phyloP scores from a whole-genome alignment of 35 echinoderm and acorn worm species.

The Ptychodera flava region DNA sequence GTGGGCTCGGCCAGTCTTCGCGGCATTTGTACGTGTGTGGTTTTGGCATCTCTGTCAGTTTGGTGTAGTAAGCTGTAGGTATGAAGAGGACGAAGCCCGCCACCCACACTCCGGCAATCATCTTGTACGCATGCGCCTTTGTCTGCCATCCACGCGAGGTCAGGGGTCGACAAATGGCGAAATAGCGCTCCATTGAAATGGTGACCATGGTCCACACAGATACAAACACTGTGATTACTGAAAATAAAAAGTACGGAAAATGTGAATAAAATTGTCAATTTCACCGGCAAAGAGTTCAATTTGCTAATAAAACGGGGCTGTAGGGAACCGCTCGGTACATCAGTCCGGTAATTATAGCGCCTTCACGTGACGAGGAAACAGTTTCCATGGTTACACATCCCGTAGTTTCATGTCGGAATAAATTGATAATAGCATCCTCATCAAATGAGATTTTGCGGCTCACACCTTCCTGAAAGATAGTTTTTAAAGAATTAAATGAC shows the following conservation, averaged over 20 bases:
- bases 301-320: too few relatives aligned
- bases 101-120: conserved; percentile 60
- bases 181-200: conserved; percentile 89
- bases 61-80: conserved; percentile 50
- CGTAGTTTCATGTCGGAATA: too few relatives aligned
- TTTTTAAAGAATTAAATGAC: too few relatives aligned
- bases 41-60: conserved; percentile 19
- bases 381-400: too few relatives aligned
- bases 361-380: too few relatives aligned
- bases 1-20: conserved; percentile 24
- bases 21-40: conserved; percentile 32
- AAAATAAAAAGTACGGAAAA: background rate
- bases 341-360: too few relatives aligned
- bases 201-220: conserved; percentile 97
- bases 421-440: too few relatives aligned
- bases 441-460: too few relatives aligned
- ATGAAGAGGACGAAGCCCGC: conserved; percentile 41
- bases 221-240: conserved; percentile 62
- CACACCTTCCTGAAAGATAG: too few relatives aligned
- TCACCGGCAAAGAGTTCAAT: too few relatives aligned
- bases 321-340: too few relatives aligned
- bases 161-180: conserved; percentile 91
- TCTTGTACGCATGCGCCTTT: conserved; percentile 79
- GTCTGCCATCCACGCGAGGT: conserved; percentile 91
- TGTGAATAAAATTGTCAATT: too few relatives aligned